These are phyloP conservation scores for Siniperca chuatsi DNA, from an alignment of 2,113 vertebrate species.

Conservation along the genomic window DNA sequence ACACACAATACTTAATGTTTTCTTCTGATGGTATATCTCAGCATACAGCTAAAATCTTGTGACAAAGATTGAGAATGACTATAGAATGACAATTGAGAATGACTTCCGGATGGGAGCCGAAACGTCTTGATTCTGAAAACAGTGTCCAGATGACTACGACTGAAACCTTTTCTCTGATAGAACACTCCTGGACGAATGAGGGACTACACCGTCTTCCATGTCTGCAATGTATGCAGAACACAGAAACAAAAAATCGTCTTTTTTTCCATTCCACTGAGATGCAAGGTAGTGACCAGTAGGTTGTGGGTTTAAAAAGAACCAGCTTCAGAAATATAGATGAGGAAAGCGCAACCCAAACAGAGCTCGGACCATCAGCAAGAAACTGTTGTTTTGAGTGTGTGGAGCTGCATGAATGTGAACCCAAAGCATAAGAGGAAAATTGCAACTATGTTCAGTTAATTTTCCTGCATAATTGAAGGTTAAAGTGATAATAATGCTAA, in stretches of 20 bases:
- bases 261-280: not conserved
- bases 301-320: not conserved
- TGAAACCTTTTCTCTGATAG: no score
- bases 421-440: not conserved
- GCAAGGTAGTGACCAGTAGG: not conserved
- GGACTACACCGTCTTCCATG: no score
- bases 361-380: no score
- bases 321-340: not conserved
- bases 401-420: not conserved
- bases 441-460: not conserved
- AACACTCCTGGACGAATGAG: no score
- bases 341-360: not conserved
- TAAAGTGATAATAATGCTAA: not conserved
- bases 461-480: not conserved
- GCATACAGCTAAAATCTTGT: not conserved
- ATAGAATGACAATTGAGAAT: no score
- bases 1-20: not conserved
- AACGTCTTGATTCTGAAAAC: no score
- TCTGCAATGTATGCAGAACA: not conserved
- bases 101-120: no score
- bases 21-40: not conserved
- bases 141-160: no score
- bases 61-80: no score
- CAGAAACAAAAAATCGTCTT: not conserved
- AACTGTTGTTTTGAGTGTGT: not conserved